A percentile compares a stretch with the other conserved stretches of the same genome.
Conservation (phyloP, 2,113 vertebrate species). For the Paradisaea rubra region DNA sequence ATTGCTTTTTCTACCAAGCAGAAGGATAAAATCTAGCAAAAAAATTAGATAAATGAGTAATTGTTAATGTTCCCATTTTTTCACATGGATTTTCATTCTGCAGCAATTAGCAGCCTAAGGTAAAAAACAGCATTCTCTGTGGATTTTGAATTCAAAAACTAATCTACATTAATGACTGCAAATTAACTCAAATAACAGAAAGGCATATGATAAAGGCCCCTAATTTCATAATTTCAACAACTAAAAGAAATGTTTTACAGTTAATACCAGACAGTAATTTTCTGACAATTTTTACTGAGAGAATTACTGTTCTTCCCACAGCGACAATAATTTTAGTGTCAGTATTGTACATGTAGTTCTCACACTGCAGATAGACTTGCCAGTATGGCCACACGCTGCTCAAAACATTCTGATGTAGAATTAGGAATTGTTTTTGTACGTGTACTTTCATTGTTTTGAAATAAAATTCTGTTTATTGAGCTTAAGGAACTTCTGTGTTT, state of each 20-base stretch:
- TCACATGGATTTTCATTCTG: neutral
- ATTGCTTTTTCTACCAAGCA: conserved; percentile 29
- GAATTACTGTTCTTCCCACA: neutral
- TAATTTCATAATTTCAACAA: neutral
- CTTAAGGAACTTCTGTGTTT: neutral
- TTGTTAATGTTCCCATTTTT: neutral
- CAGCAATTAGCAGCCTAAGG: neutral
- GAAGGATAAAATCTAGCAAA: neutral
- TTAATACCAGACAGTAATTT: neutral
- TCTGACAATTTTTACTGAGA: neutral
- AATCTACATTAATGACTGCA: neutral
- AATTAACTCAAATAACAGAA: neutral
- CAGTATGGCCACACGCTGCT: neutral
- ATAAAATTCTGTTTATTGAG: neutral
- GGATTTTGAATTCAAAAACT: neutral
- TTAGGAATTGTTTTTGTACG: neutral
- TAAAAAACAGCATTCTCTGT: neutral
- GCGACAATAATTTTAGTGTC: neutral
- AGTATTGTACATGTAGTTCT: neutral
- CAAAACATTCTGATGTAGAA: neutral
- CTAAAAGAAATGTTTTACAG: neutral
- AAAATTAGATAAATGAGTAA: neutral
- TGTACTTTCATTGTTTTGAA: neutral
- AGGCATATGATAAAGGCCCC: neutral
- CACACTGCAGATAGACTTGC: neutral